Evolutionary conservation across 2,113 vertebrate genomes (phyloP).

Genomic region (Bubo blakistoni): DNA sequence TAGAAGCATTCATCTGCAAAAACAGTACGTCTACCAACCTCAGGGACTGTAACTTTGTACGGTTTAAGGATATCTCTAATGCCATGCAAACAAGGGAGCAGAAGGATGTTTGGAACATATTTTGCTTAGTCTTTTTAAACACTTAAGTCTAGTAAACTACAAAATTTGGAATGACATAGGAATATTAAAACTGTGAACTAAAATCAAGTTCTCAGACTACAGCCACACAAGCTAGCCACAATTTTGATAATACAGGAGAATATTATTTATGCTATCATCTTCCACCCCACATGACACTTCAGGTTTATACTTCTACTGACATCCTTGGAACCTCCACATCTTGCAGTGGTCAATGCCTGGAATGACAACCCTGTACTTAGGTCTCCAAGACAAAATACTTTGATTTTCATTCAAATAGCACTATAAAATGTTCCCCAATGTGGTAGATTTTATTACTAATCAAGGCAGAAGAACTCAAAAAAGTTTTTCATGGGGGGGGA

Average conservation of each 20-base stretch:
- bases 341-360: not conserved
- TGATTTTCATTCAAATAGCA: not conserved
- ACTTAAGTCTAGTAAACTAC: not conserved
- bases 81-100: not conserved
- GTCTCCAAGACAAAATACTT: not conserved
- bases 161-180: not conserved
- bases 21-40: not conserved
- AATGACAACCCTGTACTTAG: not conserved
- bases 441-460: not conserved
- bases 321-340: not conserved
- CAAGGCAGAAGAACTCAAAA: not conserved
- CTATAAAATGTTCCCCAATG: not conserved
- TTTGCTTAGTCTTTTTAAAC: not conserved
- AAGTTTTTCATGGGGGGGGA: not conserved
- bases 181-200: not conserved
- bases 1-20: not conserved
- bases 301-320: not conserved
- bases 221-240: not conserved
- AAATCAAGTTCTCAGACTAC: not conserved
- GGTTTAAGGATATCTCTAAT: not conserved
- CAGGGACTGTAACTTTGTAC: not conserved
- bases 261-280: not conserved
- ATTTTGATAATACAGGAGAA: not conserved
- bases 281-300: not conserved
- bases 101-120: not conserved